These are phyloP conservation scores for Acridotheres tristis DNA, from an alignment of 2,797 vertebrate species.

Conservation along the genomic window DNA sequence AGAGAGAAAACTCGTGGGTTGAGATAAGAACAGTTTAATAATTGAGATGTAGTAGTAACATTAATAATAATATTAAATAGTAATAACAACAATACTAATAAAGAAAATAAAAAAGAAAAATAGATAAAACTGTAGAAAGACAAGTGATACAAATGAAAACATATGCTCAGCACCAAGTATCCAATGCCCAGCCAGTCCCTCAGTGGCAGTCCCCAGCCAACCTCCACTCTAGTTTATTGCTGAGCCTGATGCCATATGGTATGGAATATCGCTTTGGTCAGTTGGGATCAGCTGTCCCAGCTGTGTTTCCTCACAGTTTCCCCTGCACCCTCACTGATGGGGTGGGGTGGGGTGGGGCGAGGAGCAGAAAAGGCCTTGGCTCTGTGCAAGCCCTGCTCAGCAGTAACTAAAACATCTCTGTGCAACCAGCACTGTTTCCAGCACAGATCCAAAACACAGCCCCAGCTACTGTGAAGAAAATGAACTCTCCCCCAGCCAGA, in stretches of 20 bases:
- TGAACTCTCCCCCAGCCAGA: not conserved
- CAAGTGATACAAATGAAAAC: not conserved
- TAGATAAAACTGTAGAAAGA: not conserved
- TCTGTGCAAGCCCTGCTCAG: not conserved
- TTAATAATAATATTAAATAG: not conserved
- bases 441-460: not conserved
- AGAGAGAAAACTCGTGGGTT: not conserved
- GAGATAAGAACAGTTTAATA: not conserved
- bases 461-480: not conserved
- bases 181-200: not conserved
- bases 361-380: not conserved
- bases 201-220: not conserved
- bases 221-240: not conserved
- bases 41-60: not conserved
- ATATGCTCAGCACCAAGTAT: not conserved
- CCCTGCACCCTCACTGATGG: not conserved
- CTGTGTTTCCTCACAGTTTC: not conserved
- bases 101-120: not conserved
- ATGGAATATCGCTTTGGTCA: not conserved
- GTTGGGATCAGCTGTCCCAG: not conserved
- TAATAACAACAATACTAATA: not conserved
- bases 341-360: not conserved
- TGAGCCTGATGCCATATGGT: not conserved
- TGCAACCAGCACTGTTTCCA: not conserved
- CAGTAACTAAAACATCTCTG: not conserved